Percentiles rank a stretch among this genome's conserved stretches.
Evolutionary conservation across 1,140 invertebrate species (phyloP).

Genomic region (Trachelipus rathkii): DNA sequence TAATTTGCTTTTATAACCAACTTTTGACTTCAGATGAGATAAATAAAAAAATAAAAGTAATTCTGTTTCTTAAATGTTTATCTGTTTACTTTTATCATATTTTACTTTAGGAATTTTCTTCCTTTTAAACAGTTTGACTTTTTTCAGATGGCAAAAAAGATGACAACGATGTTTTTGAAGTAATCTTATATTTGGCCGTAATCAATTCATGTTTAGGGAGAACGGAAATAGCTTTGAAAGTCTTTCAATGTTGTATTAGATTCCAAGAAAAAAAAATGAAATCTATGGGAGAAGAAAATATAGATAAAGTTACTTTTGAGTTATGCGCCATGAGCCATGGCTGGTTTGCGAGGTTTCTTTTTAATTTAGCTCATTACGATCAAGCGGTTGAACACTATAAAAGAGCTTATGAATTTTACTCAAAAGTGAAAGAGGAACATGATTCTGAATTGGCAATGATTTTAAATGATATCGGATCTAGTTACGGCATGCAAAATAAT

Average conservation of each 20-base stretch:
- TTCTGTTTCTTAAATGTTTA: no score
- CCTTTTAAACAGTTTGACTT: conserved; percentile 10
- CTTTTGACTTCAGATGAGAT: no score
- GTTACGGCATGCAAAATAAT: neutral
- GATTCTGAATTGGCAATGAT: neutral
- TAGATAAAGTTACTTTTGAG: conserved; percentile 58
- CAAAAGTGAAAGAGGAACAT: neutral
- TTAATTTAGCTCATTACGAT: conserved; percentile 48
- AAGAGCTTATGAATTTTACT: neutral
- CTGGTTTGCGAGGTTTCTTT: conserved; percentile 72
- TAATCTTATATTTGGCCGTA: conserved; percentile 60
- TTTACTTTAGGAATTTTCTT: no score
- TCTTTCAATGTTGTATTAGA: conserved; percentile 69
- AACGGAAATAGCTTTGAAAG: conserved; percentile 63
- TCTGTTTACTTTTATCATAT: no score
- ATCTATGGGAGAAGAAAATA: conserved; percentile 48
- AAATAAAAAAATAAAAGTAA: no score
- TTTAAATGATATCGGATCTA: neutral
- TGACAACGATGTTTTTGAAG: conserved; percentile 70
- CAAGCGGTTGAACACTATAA: conserved; percentile 52
- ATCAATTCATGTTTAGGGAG: conserved; percentile 59
- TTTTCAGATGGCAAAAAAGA: conserved; percentile 56
- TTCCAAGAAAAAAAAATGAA: conserved; percentile 56
- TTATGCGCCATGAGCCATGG: conserved; percentile 68
- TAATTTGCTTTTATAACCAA: no score